phyloP scores from a whole-genome alignment of 2,888 invertebrate genomes.

The Magallana nippona region DNA sequence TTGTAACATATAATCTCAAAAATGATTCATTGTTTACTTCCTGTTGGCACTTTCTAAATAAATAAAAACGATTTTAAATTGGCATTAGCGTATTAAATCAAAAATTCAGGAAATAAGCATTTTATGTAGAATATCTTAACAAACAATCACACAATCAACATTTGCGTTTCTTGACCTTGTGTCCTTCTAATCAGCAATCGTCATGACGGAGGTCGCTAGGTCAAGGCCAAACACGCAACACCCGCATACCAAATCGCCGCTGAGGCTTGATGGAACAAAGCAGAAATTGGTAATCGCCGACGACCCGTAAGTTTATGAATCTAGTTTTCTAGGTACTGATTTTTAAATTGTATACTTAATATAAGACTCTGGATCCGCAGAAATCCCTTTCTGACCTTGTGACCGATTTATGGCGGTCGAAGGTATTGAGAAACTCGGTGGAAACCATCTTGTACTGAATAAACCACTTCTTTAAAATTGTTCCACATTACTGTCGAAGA shows the following conservation, averaged over 20 bases:
- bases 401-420: conserved; percentile 31
- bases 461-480: too few species aligned
- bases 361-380: not conserved
- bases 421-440: not conserved
- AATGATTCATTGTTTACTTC: conserved; percentile 13
- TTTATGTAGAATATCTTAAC: not conserved
- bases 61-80: not conserved
- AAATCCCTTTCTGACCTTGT: conserved; percentile 22
- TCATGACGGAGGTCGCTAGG: conserved; percentile 39
- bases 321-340: not conserved
- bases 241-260: conserved; percentile 24
- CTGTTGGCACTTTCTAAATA: not conserved
- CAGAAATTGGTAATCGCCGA: not conserved
- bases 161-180: conserved; percentile 36
- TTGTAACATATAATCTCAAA: not conserved
- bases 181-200: conserved; percentile 38
- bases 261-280: conserved; percentile 1
- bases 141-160: not conserved
- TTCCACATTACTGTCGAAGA: too few species aligned
- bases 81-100: not conserved
- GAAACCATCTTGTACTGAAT: conserved; percentile 7
- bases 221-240: conserved; percentile 39
- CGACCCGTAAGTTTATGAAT: not conserved
- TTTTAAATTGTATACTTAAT: too few species aligned
- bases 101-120: not conserved